These are phyloP conservation scores for Plebejus argus DNA, from an alignment of 2,888 invertebrate species.

Conservation along the genomic window DNA sequence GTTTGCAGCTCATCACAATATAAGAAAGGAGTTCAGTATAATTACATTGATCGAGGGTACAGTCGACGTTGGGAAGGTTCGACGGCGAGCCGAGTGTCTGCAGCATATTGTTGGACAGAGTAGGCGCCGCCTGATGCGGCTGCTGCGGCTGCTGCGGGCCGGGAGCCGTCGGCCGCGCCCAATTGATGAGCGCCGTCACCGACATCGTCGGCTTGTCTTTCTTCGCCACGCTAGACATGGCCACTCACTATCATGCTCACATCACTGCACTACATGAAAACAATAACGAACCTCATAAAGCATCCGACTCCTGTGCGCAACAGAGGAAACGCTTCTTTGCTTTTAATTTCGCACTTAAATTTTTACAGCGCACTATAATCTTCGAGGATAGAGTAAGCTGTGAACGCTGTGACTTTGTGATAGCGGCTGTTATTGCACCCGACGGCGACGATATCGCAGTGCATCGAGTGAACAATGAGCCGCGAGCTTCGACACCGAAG, in stretches of 20 bases:
- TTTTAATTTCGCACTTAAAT: conserved; percentile 42
- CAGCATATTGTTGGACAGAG: conserved; percentile 55
- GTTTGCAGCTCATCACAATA: not conserved
- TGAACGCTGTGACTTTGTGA: conserved; percentile 74
- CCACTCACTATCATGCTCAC: conserved; percentile 75
- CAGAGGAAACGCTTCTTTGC: conserved; percentile 38
- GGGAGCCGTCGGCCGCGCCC: conserved; percentile 79
- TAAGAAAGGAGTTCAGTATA: conserved; percentile 1
- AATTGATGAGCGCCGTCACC: conserved; percentile 90
- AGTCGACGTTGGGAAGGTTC: conserved; percentile 64
- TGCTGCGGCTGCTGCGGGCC: conserved; percentile 62
- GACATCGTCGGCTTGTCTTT: conserved; percentile 94
- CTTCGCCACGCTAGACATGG: conserved; percentile 85
- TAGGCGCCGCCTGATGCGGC: conserved; percentile 64
- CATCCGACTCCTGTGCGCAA: conserved; percentile 25
- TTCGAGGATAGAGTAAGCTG: conserved; percentile 59
- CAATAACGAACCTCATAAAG: conserved; percentile 50
- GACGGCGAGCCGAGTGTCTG: conserved; percentile 59
- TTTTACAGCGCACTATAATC: conserved; percentile 33
- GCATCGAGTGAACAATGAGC: conserved; percentile 64
- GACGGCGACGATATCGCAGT: conserved; percentile 58
- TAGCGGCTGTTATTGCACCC: conserved; percentile 72
- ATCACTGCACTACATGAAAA: conserved; percentile 61
- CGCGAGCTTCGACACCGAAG: conserved; percentile 61
- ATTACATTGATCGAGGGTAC: conserved; percentile 75